These are phyloP conservation scores for Taenaris catops DNA, from an alignment of 2,888 invertebrate genomes.

Conservation along the genomic window DNA sequence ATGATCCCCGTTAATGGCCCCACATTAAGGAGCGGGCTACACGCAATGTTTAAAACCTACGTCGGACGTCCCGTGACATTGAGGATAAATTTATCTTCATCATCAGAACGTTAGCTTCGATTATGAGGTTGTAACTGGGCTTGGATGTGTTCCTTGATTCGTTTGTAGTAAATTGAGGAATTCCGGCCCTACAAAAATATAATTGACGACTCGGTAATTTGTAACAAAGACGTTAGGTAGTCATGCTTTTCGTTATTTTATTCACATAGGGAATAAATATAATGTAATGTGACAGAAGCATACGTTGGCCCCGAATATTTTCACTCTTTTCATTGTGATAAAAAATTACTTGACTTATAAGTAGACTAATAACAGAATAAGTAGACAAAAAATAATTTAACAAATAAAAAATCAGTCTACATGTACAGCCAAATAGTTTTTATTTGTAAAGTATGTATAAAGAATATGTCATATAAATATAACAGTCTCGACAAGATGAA, in stretches of 20 bases:
- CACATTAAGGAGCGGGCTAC: constrained; percentile 71
- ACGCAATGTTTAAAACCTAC: constrained; percentile 65
- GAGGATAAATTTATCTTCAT: constrained; percentile 70
- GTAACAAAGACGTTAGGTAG: constrained; percentile 10
- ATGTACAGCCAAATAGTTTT: too few species aligned
- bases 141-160: constrained; percentile 31
- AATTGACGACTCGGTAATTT: constrained; percentile 18
- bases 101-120: constrained; percentile 36
- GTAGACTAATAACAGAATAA: too few species aligned
- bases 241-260: background rate
- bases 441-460: too few species aligned
- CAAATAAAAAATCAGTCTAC: too few species aligned
- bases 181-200: constrained; percentile 23
- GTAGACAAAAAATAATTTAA: too few species aligned
- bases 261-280: too few species aligned
- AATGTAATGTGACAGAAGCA: too few species aligned
- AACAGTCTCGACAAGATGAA: too few species aligned
- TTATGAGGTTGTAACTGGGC: constrained; percentile 32
- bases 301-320: too few species aligned
- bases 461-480: too few species aligned
- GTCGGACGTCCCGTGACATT: constrained; percentile 56
- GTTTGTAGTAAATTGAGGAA: constrained; percentile 39
- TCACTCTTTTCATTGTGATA: too few species aligned
- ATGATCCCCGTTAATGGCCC: constrained; percentile 68
- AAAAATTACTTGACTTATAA: too few species aligned